Conservation (phyloP, 2,113 vertebrate genomes). For the Apodemus speciosus region DNA sequence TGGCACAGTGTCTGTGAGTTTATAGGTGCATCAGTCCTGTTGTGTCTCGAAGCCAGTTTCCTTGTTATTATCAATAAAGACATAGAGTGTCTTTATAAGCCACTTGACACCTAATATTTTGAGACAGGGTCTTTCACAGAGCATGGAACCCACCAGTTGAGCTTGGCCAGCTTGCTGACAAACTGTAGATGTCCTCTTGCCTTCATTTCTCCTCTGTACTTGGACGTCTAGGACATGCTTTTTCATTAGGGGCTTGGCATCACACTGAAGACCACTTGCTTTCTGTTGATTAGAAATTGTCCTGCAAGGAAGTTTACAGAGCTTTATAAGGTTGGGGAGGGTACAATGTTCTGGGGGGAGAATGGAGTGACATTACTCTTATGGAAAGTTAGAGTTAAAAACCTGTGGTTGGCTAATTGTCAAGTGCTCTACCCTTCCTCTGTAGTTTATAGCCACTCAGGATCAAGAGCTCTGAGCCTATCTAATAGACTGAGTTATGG, state of each 20-base stretch:
- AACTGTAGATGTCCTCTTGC: neutral
- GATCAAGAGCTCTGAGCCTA: neutral
- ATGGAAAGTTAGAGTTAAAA: neutral
- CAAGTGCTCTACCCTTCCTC: no score
- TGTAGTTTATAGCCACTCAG: no score
- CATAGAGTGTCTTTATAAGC: neutral
- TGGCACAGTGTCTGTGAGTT: neutral
- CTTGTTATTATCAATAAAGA: neutral
- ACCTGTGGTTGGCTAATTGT: no score
- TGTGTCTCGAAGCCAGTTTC: neutral
- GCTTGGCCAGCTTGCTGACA: neutral
- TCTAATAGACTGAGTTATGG: neutral
- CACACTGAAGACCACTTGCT: neutral
- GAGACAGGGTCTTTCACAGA: neutral
- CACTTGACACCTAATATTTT: neutral
- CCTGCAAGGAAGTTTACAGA: no score
- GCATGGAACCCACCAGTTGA: neutral
- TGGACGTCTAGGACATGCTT: neutral
- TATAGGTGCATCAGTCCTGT: neutral
- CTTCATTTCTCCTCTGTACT: neutral
- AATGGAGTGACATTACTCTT: neutral
- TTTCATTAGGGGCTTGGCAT: neutral
- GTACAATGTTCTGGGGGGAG: neutral
- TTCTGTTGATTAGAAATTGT: neutral
- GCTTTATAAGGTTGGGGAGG: no score